A percentile compares a stretch with the other conserved stretches of the same genome.
phyloP scores from a whole-genome alignment of 2,797 vertebrate genomes.

The Lateolabrax maculatus region DNA sequence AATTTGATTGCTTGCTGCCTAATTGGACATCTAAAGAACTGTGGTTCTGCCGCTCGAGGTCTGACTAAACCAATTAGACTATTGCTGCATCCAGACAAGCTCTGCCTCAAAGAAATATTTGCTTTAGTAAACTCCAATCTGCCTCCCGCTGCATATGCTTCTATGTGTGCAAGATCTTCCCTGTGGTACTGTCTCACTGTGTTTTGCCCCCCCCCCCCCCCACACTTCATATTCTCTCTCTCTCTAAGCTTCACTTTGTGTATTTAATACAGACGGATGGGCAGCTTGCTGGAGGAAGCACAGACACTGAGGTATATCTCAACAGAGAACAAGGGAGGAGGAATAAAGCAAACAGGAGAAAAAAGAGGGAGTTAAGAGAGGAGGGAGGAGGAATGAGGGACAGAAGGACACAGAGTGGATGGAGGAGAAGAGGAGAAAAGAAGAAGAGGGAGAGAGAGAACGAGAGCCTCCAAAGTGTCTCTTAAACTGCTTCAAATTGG shows the following conservation, averaged over 20 bases:
- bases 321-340: background rate
- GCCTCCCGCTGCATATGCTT: constrained; percentile 11
- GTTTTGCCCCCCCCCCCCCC: background rate
- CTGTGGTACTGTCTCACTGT: background rate
- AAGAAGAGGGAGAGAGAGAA: constrained; percentile 13
- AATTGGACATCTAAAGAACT: background rate
- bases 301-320: constrained; percentile 16
- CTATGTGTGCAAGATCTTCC: background rate
- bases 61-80: constrained; percentile 30
- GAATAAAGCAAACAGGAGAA: constrained; percentile 14
- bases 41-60: constrained; percentile 5
- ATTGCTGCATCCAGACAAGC: constrained; percentile 30
- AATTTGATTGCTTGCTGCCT: constrained; percentile 6
- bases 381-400: background rate
- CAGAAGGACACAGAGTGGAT: background rate
- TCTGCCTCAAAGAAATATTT: constrained; percentile 38
- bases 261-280: constrained; percentile 43
- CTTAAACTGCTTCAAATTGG: constrained; percentile 71
- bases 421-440: background rate
- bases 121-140: constrained; percentile 33
- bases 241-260: constrained; percentile 24
- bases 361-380: background rate
- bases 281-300: constrained; percentile 38
- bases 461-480: constrained; percentile 54
- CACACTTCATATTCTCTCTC: background rate